These are phyloP conservation scores for Elysia crispata DNA, from an alignment of 2,888 invertebrate species.

Conservation along the genomic window DNA sequence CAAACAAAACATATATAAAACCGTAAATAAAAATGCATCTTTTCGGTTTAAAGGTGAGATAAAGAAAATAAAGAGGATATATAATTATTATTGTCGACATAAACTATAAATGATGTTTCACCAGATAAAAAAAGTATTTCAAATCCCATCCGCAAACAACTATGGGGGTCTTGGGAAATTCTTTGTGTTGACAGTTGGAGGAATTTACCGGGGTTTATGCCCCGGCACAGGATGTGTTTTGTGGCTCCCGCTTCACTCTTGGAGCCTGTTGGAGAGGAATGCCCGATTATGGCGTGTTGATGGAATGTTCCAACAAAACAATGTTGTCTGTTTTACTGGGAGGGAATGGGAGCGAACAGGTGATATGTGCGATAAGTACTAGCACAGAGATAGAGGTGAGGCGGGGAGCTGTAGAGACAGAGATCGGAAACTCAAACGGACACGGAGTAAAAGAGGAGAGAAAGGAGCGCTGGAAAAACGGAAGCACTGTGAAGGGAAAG, in stretches of 20 bases:
- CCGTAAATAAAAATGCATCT: constrained; percentile 16
- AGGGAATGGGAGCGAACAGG: neutral
- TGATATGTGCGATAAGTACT: neutral
- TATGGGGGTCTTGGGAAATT: too few species aligned
- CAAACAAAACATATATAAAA: too few species aligned
- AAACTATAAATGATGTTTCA: too few species aligned
- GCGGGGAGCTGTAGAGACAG: neutral
- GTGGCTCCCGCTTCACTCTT: neutral
- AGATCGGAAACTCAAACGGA: too few species aligned
- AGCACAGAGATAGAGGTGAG: constrained; percentile 15
- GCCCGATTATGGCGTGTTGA: neutral
- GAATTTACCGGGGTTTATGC: too few species aligned
- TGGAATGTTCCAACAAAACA: neutral
- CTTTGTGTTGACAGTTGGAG: too few species aligned
- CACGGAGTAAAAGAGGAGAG: too few species aligned
- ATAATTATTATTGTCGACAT: neutral
- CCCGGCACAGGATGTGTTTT: too few species aligned
- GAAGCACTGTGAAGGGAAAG: too few species aligned
- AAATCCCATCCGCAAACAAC: too few species aligned
- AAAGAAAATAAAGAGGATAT: neutral
- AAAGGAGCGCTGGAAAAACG: too few species aligned
- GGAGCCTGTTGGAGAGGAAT: neutral
- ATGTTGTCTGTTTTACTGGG: neutral
- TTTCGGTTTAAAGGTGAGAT: neutral
- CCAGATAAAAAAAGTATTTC: too few species aligned